phyloP scores from a whole-genome alignment of 2,113 vertebrate genomes.

The Hystrix cristata region DNA sequence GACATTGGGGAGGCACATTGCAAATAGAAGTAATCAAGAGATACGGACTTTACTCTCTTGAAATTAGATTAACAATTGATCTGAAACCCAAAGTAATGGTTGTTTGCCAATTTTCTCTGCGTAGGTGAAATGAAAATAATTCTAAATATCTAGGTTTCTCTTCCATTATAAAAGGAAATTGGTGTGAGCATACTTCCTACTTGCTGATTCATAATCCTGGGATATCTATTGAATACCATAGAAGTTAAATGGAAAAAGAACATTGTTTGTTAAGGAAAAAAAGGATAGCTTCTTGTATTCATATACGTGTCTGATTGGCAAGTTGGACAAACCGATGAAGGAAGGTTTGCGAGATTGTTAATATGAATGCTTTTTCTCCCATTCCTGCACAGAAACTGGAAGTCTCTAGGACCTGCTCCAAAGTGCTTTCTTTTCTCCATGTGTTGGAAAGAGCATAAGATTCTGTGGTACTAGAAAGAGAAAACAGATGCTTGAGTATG shows the following conservation, averaged over 20 bases:
- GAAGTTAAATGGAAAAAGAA: background rate
- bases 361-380: background rate
- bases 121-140: background rate
- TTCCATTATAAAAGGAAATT: background rate
- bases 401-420: background rate
- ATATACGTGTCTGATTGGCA: background rate
- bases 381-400: background rate
- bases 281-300: background rate
- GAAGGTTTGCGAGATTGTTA: background rate
- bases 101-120: background rate
- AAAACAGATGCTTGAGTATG: background rate
- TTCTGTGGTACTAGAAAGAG: background rate
- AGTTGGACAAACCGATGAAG: background rate
- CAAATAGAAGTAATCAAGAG: background rate
- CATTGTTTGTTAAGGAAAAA: background rate
- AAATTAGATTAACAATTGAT: background rate
- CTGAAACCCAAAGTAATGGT: background rate
- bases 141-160: background rate
- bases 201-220: background rate
- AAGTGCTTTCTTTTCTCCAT: background rate
- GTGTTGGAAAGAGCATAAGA: background rate
- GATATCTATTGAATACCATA: background rate
- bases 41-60: background rate
- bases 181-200: no score
- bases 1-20: background rate